phyloP scores from a whole-genome alignment of 2,888 invertebrate species.

The Agriotes lineatus region DNA sequence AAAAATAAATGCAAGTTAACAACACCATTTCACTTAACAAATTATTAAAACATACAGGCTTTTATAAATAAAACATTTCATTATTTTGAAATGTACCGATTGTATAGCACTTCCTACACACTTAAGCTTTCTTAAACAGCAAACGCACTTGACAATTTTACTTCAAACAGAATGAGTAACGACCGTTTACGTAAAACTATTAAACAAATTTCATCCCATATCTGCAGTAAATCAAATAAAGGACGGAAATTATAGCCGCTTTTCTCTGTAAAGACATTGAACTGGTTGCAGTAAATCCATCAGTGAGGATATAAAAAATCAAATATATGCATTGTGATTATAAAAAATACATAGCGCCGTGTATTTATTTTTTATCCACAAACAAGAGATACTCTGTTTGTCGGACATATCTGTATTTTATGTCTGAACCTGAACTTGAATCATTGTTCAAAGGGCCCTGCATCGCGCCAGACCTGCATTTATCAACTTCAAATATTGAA shows the following conservation, averaged over 20 bases:
- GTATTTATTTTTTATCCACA: constrained; percentile 27
- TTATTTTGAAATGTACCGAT: no score
- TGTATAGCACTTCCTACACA: no score
- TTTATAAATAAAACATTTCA: no score
- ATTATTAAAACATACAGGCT: no score
- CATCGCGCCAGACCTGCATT: constrained; percentile 15
- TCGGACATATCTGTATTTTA: constrained; percentile 17
- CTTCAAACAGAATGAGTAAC: no score
- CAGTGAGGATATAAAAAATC: constrained; percentile 8
- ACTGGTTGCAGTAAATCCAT: constrained; percentile 24
- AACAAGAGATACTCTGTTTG: constrained; percentile 25
- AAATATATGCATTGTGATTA: constrained; percentile 34
- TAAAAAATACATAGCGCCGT: constrained; percentile 17
- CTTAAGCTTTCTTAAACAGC: no score
- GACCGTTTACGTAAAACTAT: neutral
- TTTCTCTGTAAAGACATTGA: constrained; percentile 25
- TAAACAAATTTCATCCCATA: neutral
- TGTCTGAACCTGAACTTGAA: constrained; percentile 25
- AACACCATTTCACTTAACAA: no score
- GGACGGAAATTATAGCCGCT: neutral
- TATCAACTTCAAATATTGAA: constrained; percentile 37
- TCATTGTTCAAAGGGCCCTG: constrained; percentile 11
- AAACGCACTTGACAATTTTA: no score
- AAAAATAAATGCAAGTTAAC: no score
- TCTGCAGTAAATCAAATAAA: neutral